Evolutionary conservation across 1,140 invertebrate genomes (phyloP), one percentile per base, ranked within the genome.

Genomic region (Popillia japonica): DNA sequence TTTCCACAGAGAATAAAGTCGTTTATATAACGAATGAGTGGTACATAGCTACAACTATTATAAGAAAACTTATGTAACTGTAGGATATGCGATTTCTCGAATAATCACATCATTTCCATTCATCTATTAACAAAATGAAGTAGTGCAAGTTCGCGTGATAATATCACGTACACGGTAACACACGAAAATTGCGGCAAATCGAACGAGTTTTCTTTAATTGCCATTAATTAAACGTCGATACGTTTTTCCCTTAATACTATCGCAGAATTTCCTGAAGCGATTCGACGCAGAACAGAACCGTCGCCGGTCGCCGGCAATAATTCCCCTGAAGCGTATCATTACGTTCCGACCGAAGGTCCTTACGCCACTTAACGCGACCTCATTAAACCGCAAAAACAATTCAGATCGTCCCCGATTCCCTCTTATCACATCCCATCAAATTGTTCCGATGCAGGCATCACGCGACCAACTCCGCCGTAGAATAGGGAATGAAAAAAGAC

Each of bases 331-430:
- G 61, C 61, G 27, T 68, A 34, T 68, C 61, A 68, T 68, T 68
- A 68, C 61, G 22, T 34, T 68, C 61, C 61, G 22, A 22, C 11
- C 48, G 48, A 55, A 55, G 6, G 48, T 17, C 48, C 48, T 17
- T 55, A 55, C 27, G 61, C 20, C 27, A 68, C 20, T 27, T 68
- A 68, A 68, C 20, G 27, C 61, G 27, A 34, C 61, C 61, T 68
- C 61, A 68, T 68, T 68, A 68, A 68, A 68, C 20, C 61, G 61
- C 61, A 68, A 34, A 68, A 68, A 68, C 61, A 68, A 68, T 27
- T 20, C 61, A 68, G 61, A 23, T 27, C 9, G 61, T 55, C 61
- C 22, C 22, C 27, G 61, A 68, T 68, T 68, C 27, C 27, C 59
- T 22, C 61, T 68, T 68, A 68, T 68, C 61, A 17, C 48, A 17